Evolutionary conservation across 2,888 invertebrate genomes (phyloP).

Genomic region (Myopa testacea): DNA sequence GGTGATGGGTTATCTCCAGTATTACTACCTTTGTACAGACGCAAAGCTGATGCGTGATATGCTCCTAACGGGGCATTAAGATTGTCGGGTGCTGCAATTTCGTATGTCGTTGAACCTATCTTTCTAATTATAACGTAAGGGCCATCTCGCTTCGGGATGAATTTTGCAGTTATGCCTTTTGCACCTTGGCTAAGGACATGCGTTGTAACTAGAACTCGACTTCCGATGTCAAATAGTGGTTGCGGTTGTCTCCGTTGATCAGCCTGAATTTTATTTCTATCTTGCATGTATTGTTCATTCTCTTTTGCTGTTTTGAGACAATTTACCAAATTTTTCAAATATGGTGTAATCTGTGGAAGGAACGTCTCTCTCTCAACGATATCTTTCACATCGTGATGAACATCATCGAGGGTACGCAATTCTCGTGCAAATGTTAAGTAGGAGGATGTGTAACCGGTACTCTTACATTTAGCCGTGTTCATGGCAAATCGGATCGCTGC

Average conservation of each 20-base stretch:
- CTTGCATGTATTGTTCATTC: slow-evolving; percentile 46
- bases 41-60: slow-evolving; percentile 40
- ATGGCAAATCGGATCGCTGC: background rate
- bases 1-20: slow-evolving; percentile 28
- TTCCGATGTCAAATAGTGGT: slow-evolving; percentile 50
- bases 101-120: slow-evolving; percentile 47
- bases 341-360: background rate
- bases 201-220: slow-evolving; percentile 48
- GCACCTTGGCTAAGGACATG: slow-evolving; percentile 49
- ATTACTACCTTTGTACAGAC: slow-evolving; percentile 36
- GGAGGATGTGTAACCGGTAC: background rate
- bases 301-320: slow-evolving; percentile 43
- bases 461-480: slow-evolving; percentile 8
- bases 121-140: slow-evolving; percentile 52
- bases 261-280: slow-evolving; percentile 45
- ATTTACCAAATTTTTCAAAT: slow-evolving; percentile 3
- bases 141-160: slow-evolving; percentile 56
- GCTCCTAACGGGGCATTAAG: slow-evolving; percentile 38
- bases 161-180: slow-evolving; percentile 51
- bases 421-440: slow-evolving; percentile 1
- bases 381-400: background rate
- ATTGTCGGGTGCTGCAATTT: slow-evolving; percentile 37
- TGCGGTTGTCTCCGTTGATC: slow-evolving; percentile 46
- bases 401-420: background rate
- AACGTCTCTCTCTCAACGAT: background rate